Evolutionary conservation across 2,797 vertebrate genomes (phyloP).

Genomic region (Sitta carolinensis): DNA sequence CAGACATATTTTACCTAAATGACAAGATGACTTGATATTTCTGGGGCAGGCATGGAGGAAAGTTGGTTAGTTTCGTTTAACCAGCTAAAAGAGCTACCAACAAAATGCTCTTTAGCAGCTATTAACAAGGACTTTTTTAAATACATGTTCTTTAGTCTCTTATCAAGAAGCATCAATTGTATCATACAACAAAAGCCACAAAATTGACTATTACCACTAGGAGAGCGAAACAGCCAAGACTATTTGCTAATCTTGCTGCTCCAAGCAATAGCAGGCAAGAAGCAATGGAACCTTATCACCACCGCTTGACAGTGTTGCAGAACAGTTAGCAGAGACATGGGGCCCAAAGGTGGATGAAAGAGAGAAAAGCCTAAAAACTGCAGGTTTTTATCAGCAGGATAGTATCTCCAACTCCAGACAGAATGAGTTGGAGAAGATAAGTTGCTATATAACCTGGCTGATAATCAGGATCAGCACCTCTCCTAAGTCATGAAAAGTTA

Average conservation of each 20-base stretch:
- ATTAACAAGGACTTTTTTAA: background rate
- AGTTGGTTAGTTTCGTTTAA: background rate
- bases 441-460: background rate
- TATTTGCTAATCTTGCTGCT: background rate
- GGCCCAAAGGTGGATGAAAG: background rate
- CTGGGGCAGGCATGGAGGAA: background rate
- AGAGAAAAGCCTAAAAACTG: background rate
- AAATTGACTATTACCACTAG: background rate
- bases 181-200: background rate
- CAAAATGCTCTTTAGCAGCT: background rate
- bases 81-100: background rate
- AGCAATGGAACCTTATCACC: background rate
- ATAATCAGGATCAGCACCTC: background rate
- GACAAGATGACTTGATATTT: constrained; percentile 41
- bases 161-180: background rate
- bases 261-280: background rate
- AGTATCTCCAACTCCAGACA: background rate
- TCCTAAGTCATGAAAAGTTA: background rate
- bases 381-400: background rate
- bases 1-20: background rate
- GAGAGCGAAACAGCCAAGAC: background rate
- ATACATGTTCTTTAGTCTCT: background rate
- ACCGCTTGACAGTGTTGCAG: background rate
- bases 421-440: background rate
- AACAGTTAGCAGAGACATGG: background rate